phyloP scores from a whole-genome alignment of 2,797 vertebrate species.

The Emys orbicularis region DNA sequence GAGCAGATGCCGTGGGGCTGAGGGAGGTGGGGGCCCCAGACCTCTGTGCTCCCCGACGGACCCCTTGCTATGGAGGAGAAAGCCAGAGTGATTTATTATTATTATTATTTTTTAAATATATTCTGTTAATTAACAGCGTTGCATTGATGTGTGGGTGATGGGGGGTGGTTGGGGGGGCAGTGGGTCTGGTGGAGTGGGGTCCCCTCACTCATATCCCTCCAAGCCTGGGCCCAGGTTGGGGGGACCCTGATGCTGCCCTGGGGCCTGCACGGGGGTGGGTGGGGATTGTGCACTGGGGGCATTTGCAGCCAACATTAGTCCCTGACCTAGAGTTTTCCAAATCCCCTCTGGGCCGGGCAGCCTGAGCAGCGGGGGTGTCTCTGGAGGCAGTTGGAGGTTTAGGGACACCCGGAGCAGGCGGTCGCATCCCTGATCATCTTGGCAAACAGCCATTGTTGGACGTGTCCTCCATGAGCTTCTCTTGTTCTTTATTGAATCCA shows the following conservation, averaged over 20 bases:
- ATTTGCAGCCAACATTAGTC: no score
- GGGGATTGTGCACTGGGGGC: no score
- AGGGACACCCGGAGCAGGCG: background rate
- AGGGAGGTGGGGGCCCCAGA: background rate
- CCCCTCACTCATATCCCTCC: no score
- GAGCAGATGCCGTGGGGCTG: background rate
- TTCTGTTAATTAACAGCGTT: constrained; percentile 48
- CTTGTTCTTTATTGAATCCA: background rate
- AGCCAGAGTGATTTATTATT: constrained; percentile 61
- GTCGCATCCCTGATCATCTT: no score
- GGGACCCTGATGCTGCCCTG: no score
- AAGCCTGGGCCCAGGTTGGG: no score
- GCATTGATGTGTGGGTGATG: background rate
- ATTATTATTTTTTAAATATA: constrained; percentile 69
- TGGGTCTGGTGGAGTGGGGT: background rate
- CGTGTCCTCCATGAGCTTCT: background rate
- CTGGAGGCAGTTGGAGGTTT: background rate
- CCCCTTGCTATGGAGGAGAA: background rate
- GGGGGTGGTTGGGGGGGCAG: background rate
- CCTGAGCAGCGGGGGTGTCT: background rate
- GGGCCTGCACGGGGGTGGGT: no score
- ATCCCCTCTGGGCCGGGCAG: no score
- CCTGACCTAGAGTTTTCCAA: no score
- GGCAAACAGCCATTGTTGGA: background rate
- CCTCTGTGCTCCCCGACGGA: background rate